Evolutionary conservation across 2,888 invertebrate genomes (phyloP).

Genomic region (Reticulitermes lucifugus): DNA sequence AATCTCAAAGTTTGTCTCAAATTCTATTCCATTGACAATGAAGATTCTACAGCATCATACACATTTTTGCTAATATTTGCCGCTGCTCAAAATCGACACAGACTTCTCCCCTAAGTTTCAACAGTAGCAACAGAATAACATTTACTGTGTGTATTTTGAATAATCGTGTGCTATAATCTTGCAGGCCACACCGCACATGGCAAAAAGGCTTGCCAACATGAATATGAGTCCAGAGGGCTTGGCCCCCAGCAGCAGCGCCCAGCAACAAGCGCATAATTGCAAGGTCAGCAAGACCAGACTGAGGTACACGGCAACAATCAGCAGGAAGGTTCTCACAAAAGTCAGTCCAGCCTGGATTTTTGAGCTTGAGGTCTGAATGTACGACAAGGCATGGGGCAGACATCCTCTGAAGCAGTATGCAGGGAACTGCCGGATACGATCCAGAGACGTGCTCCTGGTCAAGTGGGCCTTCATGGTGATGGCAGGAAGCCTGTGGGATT

Average conservation of each 20-base stretch:
- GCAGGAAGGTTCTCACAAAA: not conserved
- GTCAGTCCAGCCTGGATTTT: not conserved
- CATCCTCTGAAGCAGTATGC: not conserved
- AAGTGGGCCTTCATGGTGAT: not conserved
- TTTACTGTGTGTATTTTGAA: too few species aligned
- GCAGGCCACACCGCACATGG: constrained; percentile 11
- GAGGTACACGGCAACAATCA: not conserved
- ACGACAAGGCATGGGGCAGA: not conserved
- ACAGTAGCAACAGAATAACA: too few species aligned
- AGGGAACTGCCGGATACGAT: constrained; percentile 34
- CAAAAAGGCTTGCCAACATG: not conserved
- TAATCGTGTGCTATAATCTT: constrained; percentile 2
- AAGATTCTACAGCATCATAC: too few species aligned
- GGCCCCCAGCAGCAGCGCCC: not conserved
- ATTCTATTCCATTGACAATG: too few species aligned
- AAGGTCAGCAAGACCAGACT: not conserved
- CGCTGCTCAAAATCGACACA: too few species aligned
- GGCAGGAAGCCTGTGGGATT: not conserved
- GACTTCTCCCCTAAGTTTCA: too few species aligned
- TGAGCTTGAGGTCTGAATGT: not conserved
- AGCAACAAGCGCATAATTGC: not conserved
- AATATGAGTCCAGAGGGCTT: constrained; percentile 11
- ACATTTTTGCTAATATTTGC: too few species aligned
- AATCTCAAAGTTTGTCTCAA: too few species aligned
- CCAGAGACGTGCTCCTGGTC: constrained; percentile 8